Evolutionary conservation across 2,797 vertebrate genomes (phyloP).

Genomic region (Petrocephalus sullivani): DNA sequence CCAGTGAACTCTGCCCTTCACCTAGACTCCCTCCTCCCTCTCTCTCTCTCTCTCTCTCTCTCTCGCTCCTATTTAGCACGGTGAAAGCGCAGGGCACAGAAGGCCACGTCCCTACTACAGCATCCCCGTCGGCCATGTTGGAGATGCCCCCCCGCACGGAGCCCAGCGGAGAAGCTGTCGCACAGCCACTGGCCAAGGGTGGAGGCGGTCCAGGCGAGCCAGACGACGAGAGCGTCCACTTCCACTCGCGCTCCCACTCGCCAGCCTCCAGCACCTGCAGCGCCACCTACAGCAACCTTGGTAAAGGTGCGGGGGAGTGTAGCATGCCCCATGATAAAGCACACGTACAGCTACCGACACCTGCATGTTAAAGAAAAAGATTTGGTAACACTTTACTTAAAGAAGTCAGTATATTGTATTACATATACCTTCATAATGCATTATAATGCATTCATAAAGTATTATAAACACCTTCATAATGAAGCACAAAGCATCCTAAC

Average conservation of each 20-base stretch:
- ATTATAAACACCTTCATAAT: too few relatives aligned
- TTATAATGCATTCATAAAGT: too few relatives aligned
- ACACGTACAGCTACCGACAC: background rate
- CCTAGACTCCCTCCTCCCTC: background rate
- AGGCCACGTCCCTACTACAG: conserved; percentile 53
- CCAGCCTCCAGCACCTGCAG: conserved; percentile 73
- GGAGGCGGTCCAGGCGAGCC: conserved; percentile 52
- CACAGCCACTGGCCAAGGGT: conserved; percentile 48
- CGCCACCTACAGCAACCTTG: conserved; percentile 92
- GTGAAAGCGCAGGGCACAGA: conserved; percentile 60
- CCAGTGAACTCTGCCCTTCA: background rate
- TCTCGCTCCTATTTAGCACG: conserved; percentile 60
- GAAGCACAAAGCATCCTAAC: too few relatives aligned
- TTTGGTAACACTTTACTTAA: background rate
- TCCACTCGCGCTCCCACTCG: conserved; percentile 66
- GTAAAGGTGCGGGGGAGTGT: conserved; percentile 54
- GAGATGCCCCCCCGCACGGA: conserved; percentile 56
- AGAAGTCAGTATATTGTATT: too few relatives aligned
- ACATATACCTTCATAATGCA: background rate
- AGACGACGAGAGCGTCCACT: conserved; percentile 67
- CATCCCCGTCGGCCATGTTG: conserved; percentile 60
- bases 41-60: background rate
- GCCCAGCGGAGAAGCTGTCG: conserved; percentile 38
- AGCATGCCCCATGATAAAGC: background rate
- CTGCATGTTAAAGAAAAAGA: background rate